Conservation (phyloP, 2,113 vertebrate species). For the Burhinus bistriatus region DNA sequence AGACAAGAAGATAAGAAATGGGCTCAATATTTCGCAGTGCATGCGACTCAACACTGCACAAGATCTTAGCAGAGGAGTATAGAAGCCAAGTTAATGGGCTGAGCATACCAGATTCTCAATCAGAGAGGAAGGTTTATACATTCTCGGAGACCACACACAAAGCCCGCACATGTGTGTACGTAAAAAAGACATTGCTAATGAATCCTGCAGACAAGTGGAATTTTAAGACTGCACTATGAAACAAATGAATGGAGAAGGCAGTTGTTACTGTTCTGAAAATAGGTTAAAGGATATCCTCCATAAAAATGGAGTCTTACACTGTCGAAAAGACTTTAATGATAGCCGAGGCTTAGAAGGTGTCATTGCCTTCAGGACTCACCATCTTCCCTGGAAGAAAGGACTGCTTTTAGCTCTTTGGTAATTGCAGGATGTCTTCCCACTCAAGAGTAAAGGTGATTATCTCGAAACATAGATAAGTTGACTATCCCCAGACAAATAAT, state of each 20-base stretch:
- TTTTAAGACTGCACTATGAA: background rate
- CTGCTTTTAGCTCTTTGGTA: background rate
- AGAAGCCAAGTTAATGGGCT: background rate
- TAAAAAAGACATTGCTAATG: background rate
- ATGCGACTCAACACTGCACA: background rate
- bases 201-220: background rate
- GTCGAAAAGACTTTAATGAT: background rate
- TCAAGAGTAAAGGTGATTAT: constrained; percentile 27
- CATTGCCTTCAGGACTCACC: background rate
- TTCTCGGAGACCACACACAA: background rate
- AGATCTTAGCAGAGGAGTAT: background rate
- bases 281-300: background rate
- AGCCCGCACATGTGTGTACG: background rate
- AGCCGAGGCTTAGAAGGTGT: background rate
- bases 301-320: background rate
- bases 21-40: background rate
- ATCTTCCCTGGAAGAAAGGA: background rate
- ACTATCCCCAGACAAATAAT: constrained; percentile 28
- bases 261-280: background rate
- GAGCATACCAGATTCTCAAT: background rate
- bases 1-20: background rate
- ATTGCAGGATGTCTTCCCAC: background rate
- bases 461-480: constrained; percentile 38
- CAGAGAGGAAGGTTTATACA: background rate
- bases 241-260: background rate